Evolutionary conservation across 2,113 vertebrate species (phyloP), one percentile per base, ranked within the genome.

Genomic region (Odobenus rosmarus): DNA sequence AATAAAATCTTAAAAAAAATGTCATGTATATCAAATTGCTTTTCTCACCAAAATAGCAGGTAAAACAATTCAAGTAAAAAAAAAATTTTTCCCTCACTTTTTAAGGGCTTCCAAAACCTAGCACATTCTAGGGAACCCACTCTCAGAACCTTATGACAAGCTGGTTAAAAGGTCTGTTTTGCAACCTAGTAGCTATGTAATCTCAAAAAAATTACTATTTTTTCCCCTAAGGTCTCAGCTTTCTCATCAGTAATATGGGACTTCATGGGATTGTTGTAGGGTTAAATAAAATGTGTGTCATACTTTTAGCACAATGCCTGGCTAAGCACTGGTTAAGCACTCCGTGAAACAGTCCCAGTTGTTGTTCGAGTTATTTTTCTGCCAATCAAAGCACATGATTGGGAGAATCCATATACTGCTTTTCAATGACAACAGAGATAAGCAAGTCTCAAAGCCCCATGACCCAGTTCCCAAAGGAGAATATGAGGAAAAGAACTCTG

Each of bases 401-500:
- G 10, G 62, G 79, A 76, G n/a, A 93, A 57, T 51, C 31, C 90
- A 79, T 26, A 57, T 14, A 24, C 24, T n/a, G 74, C 31, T 89
- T 85, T 72, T 87, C 36, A 62, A 72, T 9, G 72, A 79, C 67
- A 36, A 92, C 67, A 72, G 57, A n/a, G 39, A 42, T 31, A 79
- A 26, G 55, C 13, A 72, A 39, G 39, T 88, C 84, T 39, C 55
- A 79, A 77, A 85, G 86, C 23, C 79, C 31, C 49, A 12, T 80
- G 92, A 81, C 51, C 83, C 83, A 21, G 53, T 95, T 94, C 90
- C 86, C 53, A 93, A 55, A 62, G 59, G 9, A 88, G 67, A 93
- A 19, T 36, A 53, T 16, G 24, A 89, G 33, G 36, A n/a, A 80
- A 82, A 86, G 19, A 53, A 64, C 55, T 81, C 36, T 64, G 55